Evolutionary conservation across 2,113 vertebrate genomes (phyloP), one percentile per base, ranked within the genome.

Genomic region (Danionella cerebrum): DNA sequence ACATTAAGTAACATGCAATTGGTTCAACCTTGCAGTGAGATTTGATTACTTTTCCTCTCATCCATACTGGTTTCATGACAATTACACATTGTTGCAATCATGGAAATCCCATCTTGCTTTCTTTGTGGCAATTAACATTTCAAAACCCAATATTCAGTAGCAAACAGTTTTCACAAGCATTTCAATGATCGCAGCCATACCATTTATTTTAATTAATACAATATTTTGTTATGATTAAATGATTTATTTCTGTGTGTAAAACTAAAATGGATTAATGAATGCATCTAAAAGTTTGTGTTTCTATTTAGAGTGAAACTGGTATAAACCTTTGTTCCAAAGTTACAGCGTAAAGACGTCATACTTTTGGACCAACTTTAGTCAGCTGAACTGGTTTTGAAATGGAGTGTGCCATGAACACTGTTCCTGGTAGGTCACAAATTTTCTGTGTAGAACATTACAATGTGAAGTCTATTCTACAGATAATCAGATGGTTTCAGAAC

Each of bases 401-500:
- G 88, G 87, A 89, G 19, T 82, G 75, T 83, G 77, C 77, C 35
- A 69, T 83, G 51, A 84, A 82, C 24, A 69, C 84, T 39, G 80
- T 72, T 45, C 76, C 79, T 53, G 87, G 87, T 88, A 29, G 45
- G 42, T 9, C 27, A 25, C 3, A 19, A 27, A 0, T 19, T 44
- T 31, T 51, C 29, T 14, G 3, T 24, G n/a, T n/a, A n/a, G n/a
- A n/a, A n/a, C n/a, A n/a, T n/a, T n/a, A n/a, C n/a, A n/a, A n/a
- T n/a, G n/a, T n/a, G n/a, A n/a, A n/a, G n/a, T n/a, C n/a, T n/a
- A n/a, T n/a, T n/a, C 5, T 33, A 9, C 9, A 33, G 5, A 33
- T 31, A 52, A 16, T 52, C 24, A 52, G 10, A 2, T 2, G 11
- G 24, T 16, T 29, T 19, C 5, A 44, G 10, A n/a, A 13, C 9